Evolutionary conservation across 1,140 invertebrate species (phyloP), one percentile per base, ranked within the genome.

Genomic region (Agrypnia vestita): DNA sequence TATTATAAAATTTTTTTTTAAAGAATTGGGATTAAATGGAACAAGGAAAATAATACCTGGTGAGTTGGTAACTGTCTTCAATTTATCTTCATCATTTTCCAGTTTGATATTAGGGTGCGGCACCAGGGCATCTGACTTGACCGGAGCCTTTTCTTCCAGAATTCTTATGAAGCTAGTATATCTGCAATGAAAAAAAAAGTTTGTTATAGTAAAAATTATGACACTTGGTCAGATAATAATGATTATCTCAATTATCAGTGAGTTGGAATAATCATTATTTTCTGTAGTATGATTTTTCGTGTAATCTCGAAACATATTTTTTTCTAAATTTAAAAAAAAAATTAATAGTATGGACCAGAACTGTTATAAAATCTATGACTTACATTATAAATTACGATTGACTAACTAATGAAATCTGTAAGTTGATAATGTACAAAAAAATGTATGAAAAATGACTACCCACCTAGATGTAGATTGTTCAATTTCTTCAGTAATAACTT

Each of bases 101-200:
- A 11, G 13, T 55, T 55, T 55, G 35, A 75, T 75, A 10, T 75
- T 75, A 13, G 67, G 9, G 12, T 71, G 72, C 13, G 72, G 55
- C 12, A 56, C 72, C 72, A 74, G 51, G n/a, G 51, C 55, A 9
- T 74, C 72, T 0, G 72, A 74, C 21, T 74, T 74, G 4, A 74
- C 53, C 0, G 72, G 72, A 17, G 43, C n/a, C 7, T 69, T 43
- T 8, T 71, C 17, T 51, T 71, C 67, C 47, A 71, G 19, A 49
- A 71, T 71, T 10, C 49, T 71, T 19, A 71, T 17, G 10, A 71
- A 25, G 12, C 35, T 71, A 25, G 67, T 51, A 71, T 51, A 71
- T 19, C 67, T 71, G 64, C 8, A n/a, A n/a, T 4, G 15, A 64
- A 46, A 47, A 4, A 10, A 69, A 47, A 51, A 51, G n/a, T n/a